Conservation (phyloP, 2,797 vertebrate species). For the Gobio occitaniae region DNA sequence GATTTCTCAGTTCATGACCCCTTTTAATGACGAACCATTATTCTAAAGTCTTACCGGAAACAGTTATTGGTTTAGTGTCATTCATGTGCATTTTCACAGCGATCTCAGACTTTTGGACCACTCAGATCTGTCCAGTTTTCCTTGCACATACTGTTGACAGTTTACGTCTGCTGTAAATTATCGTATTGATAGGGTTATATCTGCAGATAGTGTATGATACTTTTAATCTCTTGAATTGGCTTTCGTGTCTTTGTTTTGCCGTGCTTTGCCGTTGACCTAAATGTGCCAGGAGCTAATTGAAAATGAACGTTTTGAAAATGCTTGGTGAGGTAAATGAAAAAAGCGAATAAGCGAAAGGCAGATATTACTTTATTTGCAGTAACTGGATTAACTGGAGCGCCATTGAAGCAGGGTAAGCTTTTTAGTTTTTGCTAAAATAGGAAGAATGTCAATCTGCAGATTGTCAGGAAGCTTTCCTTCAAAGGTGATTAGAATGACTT, state of each 20-base stretch:
- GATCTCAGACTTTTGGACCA: not conserved
- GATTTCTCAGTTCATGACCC: too few species aligned
- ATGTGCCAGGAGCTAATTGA: not conserved
- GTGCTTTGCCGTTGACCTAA: constrained; percentile 15
- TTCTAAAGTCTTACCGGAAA: too few species aligned
- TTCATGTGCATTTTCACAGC: not conserved
- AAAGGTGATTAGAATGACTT: too few species aligned
- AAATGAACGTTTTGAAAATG: constrained; percentile 14
- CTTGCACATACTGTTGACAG: not conserved
- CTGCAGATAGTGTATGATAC: not conserved
- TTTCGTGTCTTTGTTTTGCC: not conserved
- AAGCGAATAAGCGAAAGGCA: not conserved
- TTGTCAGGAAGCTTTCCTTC: constrained; percentile 26
- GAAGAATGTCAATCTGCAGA: constrained; percentile 17
- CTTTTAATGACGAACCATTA: too few species aligned
- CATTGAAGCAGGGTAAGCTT: not conserved
- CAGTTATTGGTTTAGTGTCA: too few species aligned
- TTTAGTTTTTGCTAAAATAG: constrained; percentile 19
- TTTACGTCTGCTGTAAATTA: constrained; percentile 7
- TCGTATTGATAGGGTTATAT: constrained; percentile 5
- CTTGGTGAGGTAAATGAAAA: constrained; percentile 12
- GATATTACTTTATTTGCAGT: constrained; percentile 26
- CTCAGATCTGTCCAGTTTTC: not conserved
- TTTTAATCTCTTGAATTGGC: constrained; percentile 6
- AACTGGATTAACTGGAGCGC: constrained; percentile 32